A percentile compares a stretch with the other conserved stretches of the same genome.
phyloP scores from a whole-genome alignment of 2,888 invertebrate genomes.

The Adela reaumurella region DNA sequence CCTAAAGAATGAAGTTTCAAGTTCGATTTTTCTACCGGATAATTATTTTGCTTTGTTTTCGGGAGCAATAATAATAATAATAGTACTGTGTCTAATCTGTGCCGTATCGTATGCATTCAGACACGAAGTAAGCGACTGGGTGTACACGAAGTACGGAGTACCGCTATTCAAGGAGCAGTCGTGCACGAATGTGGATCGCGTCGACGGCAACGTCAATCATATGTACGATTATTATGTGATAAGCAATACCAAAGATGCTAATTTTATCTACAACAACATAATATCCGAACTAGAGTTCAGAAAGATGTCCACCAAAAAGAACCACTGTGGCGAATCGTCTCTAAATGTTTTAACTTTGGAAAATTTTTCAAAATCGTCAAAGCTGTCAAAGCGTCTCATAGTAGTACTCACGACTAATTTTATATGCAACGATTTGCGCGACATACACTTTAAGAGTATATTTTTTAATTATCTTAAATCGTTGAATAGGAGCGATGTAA shows the following conservation, averaged over 20 bases:
- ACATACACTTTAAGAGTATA: conserved; percentile 48
- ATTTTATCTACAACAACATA: conserved; percentile 63
- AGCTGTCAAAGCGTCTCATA: conserved; percentile 49
- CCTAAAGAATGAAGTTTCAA: conserved; percentile 51
- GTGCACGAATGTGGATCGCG: conserved; percentile 51
- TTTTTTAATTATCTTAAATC: conserved; percentile 49
- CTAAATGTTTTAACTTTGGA: conserved; percentile 58
- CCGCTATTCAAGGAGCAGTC: conserved; percentile 74
- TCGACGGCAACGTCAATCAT: conserved; percentile 66
- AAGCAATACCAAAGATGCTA: conserved; percentile 79
- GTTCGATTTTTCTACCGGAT: conserved; percentile 61
- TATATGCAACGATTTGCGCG: conserved; percentile 44
- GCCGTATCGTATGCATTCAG: conserved; percentile 73
- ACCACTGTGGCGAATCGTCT: conserved; percentile 62
- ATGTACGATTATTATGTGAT: conserved; percentile 86
- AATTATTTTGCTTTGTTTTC: conserved; percentile 74
- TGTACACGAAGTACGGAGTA: conserved; percentile 74
- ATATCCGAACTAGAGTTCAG: conserved; percentile 68
- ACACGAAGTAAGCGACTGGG: conserved; percentile 75
- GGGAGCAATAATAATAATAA: conserved; percentile 65
- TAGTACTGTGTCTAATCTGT: conserved; percentile 65
- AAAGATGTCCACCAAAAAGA: conserved; percentile 70
- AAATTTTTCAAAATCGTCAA: conserved; percentile 45
- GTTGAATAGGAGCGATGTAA: conserved; percentile 41
- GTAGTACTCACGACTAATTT: conserved; percentile 60